Evolutionary conservation across 2,888 invertebrate genomes (phyloP), one percentile per base, ranked within the genome.

Genomic region (Lamproptera curius): DNA sequence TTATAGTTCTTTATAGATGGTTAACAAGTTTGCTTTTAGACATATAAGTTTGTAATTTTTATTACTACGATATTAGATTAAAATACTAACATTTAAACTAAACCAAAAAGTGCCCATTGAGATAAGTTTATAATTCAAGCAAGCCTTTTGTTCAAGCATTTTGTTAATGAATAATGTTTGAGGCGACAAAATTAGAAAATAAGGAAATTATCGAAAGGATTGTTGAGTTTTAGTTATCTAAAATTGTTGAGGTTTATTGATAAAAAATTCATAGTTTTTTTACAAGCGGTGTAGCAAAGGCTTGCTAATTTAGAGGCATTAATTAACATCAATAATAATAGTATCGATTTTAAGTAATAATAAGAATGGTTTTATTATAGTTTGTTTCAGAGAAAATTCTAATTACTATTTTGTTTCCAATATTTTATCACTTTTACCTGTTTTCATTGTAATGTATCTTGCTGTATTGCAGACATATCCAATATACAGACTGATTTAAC

Each of bases 31-130:
- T 84, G 84, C 85, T 85, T 87, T 84, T 85, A 84, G 82, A 76
- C 63, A 68, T 76, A 74, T 83, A 80, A 80, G 83, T 84, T 85
- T 83, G 76, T 84, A 81, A 80, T 82, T 81, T 82, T 83, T 75
- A 84, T 80, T 78, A 78, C 70, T 83, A 83, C 68, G 74, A 79
- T 82, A 81, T 78, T 82, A 83, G 82, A 79, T 68, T 83, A 79
- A 49, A 84, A 82, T 79, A 86, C 80, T 86, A 85, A 86, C 81
- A 79, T 80, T 79, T 77, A 81, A 83, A 86, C 75, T 86, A 85
- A 88, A 88, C 88, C 88, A 86, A 88, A n/a, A 88, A 88, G 88
- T 88, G 88, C 88, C 88, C 88, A 86, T 87, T 87, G 86, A 86
- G 76, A 85, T 87, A 85, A 88, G 86, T 86, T 85, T 82, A 82